These are phyloP conservation scores for Entelurus aequoreus DNA, from an alignment of 2,113 vertebrate species.

Conservation along the genomic window DNA sequence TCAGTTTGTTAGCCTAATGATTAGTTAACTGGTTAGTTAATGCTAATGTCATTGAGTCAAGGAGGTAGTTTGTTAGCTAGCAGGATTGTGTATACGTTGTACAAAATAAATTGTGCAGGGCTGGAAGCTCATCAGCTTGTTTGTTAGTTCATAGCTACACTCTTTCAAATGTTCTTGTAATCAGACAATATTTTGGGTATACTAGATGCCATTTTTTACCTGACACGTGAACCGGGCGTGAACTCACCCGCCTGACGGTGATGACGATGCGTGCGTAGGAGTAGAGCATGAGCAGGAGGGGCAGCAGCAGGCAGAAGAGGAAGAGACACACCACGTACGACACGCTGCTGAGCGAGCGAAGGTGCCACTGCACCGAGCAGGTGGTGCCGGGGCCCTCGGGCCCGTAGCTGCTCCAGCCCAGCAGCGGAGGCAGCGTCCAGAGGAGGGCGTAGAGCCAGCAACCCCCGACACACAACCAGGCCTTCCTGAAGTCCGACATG, in stretches of 20 bases:
- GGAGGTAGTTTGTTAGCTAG: too few species aligned
- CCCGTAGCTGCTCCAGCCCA: slow-evolving; percentile 79
- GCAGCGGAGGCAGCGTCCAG: slow-evolving; percentile 73
- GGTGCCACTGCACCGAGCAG: slow-evolving; percentile 71
- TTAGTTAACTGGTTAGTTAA: too few species aligned
- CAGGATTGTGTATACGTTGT: too few species aligned
- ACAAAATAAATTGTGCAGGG: too few species aligned
- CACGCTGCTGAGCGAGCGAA: slow-evolving; percentile 69
- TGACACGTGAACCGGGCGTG: too few species aligned
- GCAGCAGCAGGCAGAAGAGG: slow-evolving; percentile 75
- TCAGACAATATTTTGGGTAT: too few species aligned
- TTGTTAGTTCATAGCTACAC: too few species aligned
- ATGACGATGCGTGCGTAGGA: slow-evolving; percentile 64
- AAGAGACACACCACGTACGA: slow-evolving; percentile 81
- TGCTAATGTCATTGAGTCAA: too few species aligned
- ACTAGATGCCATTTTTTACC: too few species aligned
- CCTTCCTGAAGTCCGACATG: slow-evolving; percentile 63
- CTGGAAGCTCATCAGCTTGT: too few species aligned
- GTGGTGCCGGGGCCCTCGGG: slow-evolving; percentile 73
- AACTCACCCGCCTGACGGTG: slow-evolving; percentile 56
- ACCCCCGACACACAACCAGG: slow-evolving; percentile 56
- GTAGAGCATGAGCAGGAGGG: slow-evolving; percentile 75
- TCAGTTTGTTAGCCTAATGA: too few species aligned
- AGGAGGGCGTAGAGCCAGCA: slow-evolving; percentile 75
- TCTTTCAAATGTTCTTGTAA: too few species aligned